These are phyloP conservation scores for Alauda arvensis DNA, from an alignment of 2,797 vertebrate genomes.

Conservation along the genomic window DNA sequence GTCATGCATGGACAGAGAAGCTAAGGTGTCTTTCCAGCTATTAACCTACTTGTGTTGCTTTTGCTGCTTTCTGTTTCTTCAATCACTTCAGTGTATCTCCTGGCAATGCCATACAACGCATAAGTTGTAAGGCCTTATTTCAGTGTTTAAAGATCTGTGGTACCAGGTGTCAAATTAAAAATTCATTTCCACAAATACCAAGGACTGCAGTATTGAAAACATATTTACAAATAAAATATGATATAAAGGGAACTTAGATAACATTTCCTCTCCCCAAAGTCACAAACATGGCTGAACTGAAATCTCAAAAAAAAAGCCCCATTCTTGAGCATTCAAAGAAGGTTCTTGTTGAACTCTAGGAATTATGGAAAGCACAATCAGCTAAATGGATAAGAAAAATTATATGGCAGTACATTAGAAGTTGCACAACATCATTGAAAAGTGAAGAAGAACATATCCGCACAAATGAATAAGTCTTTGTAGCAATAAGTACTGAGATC, in stretches of 20 bases:
- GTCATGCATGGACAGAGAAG: not conserved
- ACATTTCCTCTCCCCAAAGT: not conserved
- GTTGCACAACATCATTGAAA: not conserved
- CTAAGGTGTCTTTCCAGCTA: not conserved
- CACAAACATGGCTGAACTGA: not conserved
- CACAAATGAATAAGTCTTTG: not conserved
- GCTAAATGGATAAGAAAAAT: not conserved
- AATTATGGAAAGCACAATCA: not conserved
- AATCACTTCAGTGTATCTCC: not conserved
- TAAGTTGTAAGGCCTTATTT: not conserved
- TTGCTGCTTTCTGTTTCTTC: not conserved
- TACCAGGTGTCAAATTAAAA: not conserved
- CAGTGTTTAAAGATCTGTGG: not conserved
- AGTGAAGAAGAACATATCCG: not conserved
- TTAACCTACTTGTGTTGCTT: not conserved
- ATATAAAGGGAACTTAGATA: not conserved
- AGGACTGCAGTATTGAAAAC: not conserved
- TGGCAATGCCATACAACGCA: not conserved
- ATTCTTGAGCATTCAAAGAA: not conserved
- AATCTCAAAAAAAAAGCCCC: not conserved
- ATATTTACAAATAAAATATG: not conserved
- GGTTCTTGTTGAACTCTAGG: not conserved
- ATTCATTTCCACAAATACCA: not conserved
- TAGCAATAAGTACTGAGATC: not conserved
- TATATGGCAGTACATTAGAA: not conserved